Evolutionary conservation across 2,888 invertebrate species (phyloP).

Genomic region (Drosophila colorata): DNA sequence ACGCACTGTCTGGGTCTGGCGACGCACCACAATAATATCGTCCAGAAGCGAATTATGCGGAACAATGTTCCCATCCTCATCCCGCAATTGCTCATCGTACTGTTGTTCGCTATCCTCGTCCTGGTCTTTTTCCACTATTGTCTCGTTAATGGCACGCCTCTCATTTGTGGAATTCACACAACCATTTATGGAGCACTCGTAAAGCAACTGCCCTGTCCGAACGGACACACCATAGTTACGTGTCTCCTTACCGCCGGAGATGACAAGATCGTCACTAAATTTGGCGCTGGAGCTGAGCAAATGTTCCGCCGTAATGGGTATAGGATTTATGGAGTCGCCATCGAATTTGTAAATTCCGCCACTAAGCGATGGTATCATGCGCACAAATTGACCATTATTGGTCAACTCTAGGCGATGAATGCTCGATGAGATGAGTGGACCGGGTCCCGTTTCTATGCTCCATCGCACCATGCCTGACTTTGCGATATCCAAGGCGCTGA

Average conservation of each 20-base stretch:
- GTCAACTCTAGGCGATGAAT: slow-evolving; percentile 94
- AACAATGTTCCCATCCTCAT: slow-evolving; percentile 54
- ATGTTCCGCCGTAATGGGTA: slow-evolving; percentile 94
- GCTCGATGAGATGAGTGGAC: slow-evolving; percentile 93
- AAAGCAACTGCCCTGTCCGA: slow-evolving; percentile 89
- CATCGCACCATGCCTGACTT: slow-evolving; percentile 90
- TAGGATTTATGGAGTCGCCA: slow-evolving; percentile 93
- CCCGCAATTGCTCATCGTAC: slow-evolving; percentile 47
- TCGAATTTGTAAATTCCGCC: slow-evolving; percentile 97
- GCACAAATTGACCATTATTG: slow-evolving; percentile 93
- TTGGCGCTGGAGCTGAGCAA: slow-evolving; percentile 94
- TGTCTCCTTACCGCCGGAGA: slow-evolving; percentile 95
- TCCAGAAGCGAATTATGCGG: slow-evolving; percentile 83
- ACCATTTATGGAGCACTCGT: slow-evolving; percentile 91
- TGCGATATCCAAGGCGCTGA: slow-evolving; percentile 92
- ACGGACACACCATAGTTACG: slow-evolving; percentile 94
- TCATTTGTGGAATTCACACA: slow-evolving; percentile 90
- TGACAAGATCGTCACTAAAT: slow-evolving; percentile 93
- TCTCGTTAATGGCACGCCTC: slow-evolving; percentile 54
- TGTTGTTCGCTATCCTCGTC: slow-evolving; percentile 13
- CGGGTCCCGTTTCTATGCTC: slow-evolving; percentile 91
- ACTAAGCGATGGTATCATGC: slow-evolving; percentile 96
- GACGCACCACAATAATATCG: slow-evolving; percentile 91
- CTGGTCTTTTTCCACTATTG: slow-evolving; percentile 37
- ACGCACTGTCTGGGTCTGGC: slow-evolving; percentile 94